Evolutionary conservation across 2,888 invertebrate genomes (phyloP).

Genomic region (Bibio marci): DNA sequence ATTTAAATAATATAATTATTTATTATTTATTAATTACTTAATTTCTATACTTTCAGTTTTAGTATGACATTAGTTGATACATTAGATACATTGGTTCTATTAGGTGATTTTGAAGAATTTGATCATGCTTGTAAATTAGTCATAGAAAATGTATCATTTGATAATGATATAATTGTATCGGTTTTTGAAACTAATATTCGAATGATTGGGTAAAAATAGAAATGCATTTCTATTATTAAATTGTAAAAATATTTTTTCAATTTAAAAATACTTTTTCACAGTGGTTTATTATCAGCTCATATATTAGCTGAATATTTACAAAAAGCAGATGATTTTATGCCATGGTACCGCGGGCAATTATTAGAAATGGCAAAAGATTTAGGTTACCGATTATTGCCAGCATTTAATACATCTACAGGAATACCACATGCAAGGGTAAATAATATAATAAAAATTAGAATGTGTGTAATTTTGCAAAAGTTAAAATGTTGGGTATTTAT

Average conservation of each 20-base stretch:
- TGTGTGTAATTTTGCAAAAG: slow-evolving; percentile 7
- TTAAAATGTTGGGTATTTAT: slow-evolving; percentile 12
- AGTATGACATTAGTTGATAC: slow-evolving; percentile 91
- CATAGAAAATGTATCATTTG: slow-evolving; percentile 75
- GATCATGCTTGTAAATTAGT: slow-evolving; percentile 77
- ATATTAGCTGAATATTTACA: slow-evolving; percentile 71
- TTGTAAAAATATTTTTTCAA: slow-evolving; percentile 2
- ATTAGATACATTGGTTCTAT: slow-evolving; percentile 76
- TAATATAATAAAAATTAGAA: too few species aligned
- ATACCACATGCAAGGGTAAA: slow-evolving; percentile 87
- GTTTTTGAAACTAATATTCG: slow-evolving; percentile 98
- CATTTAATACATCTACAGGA: slow-evolving; percentile 94
- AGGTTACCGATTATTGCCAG: slow-evolving; percentile 83
- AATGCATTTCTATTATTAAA: slow-evolving; percentile 1
- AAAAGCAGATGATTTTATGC: slow-evolving; percentile 51
- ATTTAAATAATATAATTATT: too few species aligned
- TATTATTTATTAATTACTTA: too few species aligned
- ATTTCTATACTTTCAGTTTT: too few species aligned
- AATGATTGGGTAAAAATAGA: slow-evolving; percentile 72
- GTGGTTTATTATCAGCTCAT: slow-evolving; percentile 84
- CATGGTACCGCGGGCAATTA: slow-evolving; percentile 78
- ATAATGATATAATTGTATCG: slow-evolving; percentile 87
- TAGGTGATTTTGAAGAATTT: slow-evolving; percentile 90
- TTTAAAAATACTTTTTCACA: too few species aligned
- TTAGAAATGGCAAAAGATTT: slow-evolving; percentile 82